Conservation (phyloP, 2,113 vertebrate genomes). For the Syrrhaptes paradoxus region DNA sequence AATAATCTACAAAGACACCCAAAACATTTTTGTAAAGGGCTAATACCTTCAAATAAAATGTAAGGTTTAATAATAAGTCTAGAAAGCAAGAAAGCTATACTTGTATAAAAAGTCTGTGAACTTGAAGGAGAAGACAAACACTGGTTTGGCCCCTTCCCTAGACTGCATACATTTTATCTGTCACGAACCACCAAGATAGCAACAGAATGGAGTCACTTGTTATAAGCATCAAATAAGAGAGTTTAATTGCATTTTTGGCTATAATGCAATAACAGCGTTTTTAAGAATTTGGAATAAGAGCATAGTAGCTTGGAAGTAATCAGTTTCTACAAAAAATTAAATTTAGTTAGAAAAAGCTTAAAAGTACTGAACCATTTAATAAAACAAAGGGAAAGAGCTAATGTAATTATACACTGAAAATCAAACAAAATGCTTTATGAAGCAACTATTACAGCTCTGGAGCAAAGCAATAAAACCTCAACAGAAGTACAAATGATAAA, state of each 20-base stretch:
- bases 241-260: not conserved
- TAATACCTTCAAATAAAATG: not conserved
- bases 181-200: not conserved
- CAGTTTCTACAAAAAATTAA: not conserved
- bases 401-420: not conserved
- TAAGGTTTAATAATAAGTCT: not conserved
- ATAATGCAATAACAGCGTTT: not conserved
- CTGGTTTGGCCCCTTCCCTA: not conserved
- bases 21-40: not conserved
- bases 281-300: not conserved
- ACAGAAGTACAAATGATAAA: not conserved
- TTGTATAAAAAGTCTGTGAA: not conserved
- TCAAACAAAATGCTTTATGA: not conserved
- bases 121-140: not conserved
- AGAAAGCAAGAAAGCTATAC: not conserved
- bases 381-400: not conserved
- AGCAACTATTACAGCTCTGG: not conserved
- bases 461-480: not conserved
- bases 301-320: not conserved
- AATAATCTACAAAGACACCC: not conserved
- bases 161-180: not conserved
- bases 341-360: not conserved
- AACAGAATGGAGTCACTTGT: not conserved
- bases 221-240: not conserved
- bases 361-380: not conserved